phyloP scores from a whole-genome alignment of 2,113 vertebrate genomes.

The Carollia perspicillata region DNA sequence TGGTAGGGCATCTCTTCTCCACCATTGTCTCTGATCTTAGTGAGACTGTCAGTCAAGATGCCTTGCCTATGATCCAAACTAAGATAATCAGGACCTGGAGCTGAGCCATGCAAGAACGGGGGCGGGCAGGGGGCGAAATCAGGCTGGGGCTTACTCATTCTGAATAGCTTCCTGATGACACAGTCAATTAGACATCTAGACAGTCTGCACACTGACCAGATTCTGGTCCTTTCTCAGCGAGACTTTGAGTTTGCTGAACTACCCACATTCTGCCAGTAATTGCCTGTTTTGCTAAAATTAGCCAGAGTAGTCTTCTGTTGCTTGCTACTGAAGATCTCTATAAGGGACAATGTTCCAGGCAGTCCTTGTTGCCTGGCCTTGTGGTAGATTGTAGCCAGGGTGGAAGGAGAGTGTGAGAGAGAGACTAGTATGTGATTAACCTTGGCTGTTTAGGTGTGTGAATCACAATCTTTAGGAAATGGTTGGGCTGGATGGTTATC shows the following conservation, averaged over 20 bases:
- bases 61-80: background rate
- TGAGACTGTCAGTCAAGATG: background rate
- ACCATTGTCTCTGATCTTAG: background rate
- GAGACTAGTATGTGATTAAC: background rate
- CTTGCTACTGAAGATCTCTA: background rate
- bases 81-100: constrained; percentile 9
- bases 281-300: background rate
- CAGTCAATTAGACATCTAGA: background rate
- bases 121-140: too few relatives aligned
- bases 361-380: background rate
- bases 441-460: background rate
- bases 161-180: background rate
- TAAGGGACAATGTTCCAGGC: background rate
- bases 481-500: background rate
- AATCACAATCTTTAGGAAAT: background rate
- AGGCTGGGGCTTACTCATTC: background rate
- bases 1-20: background rate
- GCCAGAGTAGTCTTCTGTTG: background rate
- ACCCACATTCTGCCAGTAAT: background rate
- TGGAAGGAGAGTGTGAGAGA: background rate
- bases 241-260: background rate
- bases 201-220: background rate
- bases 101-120: background rate
- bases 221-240: background rate
- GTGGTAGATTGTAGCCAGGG: background rate